These are phyloP conservation scores for Plagodis dolabraria DNA, from an alignment of 2,888 invertebrate genomes.

Conservation along the genomic window DNA sequence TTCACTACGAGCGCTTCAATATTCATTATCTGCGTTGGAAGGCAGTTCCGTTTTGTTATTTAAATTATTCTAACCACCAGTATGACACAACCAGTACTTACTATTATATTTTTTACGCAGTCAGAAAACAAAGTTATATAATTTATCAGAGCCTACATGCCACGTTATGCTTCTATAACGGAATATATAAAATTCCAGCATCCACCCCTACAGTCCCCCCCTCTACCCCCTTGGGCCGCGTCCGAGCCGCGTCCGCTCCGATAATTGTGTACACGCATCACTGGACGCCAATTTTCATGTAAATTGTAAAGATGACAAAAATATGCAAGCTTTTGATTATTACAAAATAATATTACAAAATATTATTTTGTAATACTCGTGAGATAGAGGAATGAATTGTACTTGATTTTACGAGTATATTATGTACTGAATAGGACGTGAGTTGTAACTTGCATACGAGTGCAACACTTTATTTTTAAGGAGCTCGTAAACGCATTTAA, in stretches of 20 bases:
- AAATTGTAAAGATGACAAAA: conserved; percentile 52
- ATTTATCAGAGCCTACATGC: conserved; percentile 10
- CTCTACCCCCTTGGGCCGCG: background rate
- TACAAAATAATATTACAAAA: background rate
- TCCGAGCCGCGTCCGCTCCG: conserved; percentile 39
- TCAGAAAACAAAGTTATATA: too few species aligned
- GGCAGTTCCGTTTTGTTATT: too few species aligned
- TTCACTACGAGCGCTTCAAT: too few species aligned
- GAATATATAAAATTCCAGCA: conserved; percentile 12
- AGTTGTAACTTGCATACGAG: too few species aligned
- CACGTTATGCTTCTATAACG: conserved; percentile 1
- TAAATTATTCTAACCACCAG: too few species aligned
- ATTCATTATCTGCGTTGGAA: too few species aligned
- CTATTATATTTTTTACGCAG: too few species aligned
- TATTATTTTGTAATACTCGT: background rate
- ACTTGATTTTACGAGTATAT: background rate
- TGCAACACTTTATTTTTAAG: too few species aligned
- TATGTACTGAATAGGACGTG: too few species aligned
- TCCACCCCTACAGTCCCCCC: background rate
- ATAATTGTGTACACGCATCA: conserved; percentile 66
- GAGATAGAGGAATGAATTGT: background rate
- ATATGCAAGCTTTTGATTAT: conserved; percentile 4
- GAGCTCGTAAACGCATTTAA: too few species aligned
- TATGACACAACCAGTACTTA: too few species aligned
- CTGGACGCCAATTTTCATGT: conserved; percentile 56